Conservation (phyloP, 2,797 vertebrate species). For the Heteromormyrus szaboi region DNA sequence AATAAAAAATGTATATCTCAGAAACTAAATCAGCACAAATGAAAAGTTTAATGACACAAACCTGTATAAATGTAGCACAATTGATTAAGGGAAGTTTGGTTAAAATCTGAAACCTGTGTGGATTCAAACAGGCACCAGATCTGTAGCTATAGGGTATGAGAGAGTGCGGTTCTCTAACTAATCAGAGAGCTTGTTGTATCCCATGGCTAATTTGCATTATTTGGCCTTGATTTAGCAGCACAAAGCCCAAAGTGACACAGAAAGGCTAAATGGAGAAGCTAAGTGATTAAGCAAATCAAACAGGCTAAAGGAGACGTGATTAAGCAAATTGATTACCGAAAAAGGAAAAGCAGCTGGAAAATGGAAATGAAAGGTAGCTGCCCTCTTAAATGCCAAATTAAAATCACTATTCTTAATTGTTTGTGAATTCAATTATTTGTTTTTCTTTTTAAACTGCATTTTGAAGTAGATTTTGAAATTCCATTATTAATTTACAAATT, state of each 20-base stretch:
- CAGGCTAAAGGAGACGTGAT: background rate
- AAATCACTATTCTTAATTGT: background rate
- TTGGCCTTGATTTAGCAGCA: background rate
- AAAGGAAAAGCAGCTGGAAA: background rate
- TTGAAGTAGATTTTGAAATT: background rate
- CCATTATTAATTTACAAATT: background rate
- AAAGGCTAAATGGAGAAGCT: background rate
- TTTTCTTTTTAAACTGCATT: background rate
- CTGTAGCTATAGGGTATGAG: background rate
- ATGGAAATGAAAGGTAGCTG: background rate
- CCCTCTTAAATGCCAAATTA: background rate
- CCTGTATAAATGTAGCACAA: background rate
- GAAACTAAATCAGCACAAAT: background rate
- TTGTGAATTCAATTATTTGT: background rate
- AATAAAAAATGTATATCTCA: background rate
- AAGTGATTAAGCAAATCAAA: background rate
- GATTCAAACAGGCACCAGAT: background rate
- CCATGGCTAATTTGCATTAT: background rate
- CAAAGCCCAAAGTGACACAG: background rate
- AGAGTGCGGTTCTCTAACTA: background rate
- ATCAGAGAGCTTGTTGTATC: background rate
- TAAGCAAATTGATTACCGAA: background rate
- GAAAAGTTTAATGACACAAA: background rate
- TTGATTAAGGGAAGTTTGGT: background rate
- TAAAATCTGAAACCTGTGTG: background rate